These are phyloP conservation scores for Rhogogaster chlorosoma DNA, from an alignment of 2,888 invertebrate genomes.

Conservation along the genomic window DNA sequence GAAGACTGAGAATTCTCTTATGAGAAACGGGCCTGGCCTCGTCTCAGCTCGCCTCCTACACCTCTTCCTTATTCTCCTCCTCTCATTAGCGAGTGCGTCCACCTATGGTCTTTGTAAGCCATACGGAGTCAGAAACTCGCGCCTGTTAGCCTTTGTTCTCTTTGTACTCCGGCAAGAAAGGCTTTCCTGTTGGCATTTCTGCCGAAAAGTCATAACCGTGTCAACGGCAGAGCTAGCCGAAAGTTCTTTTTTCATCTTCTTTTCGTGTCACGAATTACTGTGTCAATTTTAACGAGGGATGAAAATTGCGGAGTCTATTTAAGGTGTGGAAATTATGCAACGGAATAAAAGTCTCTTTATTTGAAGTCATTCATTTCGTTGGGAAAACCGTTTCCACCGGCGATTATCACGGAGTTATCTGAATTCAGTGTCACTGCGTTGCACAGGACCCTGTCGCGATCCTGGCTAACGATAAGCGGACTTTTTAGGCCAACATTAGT, in stretches of 20 bases:
- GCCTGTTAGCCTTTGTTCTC: background rate
- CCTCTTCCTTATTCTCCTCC: background rate
- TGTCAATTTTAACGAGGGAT: background rate
- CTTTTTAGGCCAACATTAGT: slow-evolving; percentile 49
- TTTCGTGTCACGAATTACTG: background rate
- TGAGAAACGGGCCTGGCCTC: background rate
- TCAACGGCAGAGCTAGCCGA: slow-evolving; percentile 12
- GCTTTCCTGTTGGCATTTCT: slow-evolving; percentile 28
- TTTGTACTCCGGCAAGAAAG: background rate
- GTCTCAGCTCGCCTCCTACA: background rate
- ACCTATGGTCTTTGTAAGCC: slow-evolving; percentile 30
- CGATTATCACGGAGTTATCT: slow-evolving; percentile 7
- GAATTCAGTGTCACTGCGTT: background rate
- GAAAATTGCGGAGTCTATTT: background rate
- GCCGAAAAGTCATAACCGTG: slow-evolving; percentile 35
- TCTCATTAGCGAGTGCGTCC: slow-evolving; percentile 33
- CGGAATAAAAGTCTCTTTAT: background rate
- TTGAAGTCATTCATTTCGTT: background rate
- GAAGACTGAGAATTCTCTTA: background rate
- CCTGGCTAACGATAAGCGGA: slow-evolving; percentile 11
- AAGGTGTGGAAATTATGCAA: background rate
- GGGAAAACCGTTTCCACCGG: background rate
- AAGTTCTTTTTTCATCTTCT: background rate
- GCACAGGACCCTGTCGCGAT: slow-evolving; percentile 19
- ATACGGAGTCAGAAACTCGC: background rate